Base-by-base conservation (phyloP, 2,113 vertebrate genomes). In the Carassius gibelio region DNA sequence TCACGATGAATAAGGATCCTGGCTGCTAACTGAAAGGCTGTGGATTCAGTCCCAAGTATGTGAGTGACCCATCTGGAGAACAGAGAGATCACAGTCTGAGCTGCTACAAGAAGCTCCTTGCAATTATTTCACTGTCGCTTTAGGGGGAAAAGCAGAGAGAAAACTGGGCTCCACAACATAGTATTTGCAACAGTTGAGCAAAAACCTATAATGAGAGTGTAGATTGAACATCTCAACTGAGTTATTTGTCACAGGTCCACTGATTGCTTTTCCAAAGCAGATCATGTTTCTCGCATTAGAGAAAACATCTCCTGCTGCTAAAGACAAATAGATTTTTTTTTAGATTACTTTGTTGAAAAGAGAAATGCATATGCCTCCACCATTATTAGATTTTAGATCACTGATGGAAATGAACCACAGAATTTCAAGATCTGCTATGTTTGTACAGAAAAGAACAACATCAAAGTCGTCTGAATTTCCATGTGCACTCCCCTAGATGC, bases 241-340 rank as follows among this genome's bases (percentile, higher is more conserved):
- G 26, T 50, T 38, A 57, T 57, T 83, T 83, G 30, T 83, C 81
- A 71, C 50, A 17, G 66, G 26, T 48, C 48, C 64, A 71, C 45
- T 82, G 64, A 83, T 83, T 83, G 81, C 81, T 83, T 83, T 83
- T 50, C 50, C 66, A 83, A 83, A 83, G 26, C 50, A 57, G 81
- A 83, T 59, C 34, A 59, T 83, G 68, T 59, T 17, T 82, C 81
- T 57, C 17, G 2, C 23, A 57, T 71, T 57, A 38, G 10, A 23
- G 17, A 23, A 17, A 42, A 57, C 23, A 55, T 38, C 81, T 1
- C 66, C 23, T 72, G 68, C 64, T 59, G 68, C 26, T 59, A 36
- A n/a, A 78, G 45, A 26, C 36, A 45, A 36, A 61, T n/a, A 61
- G n/a, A 61, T 34, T 30, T 66, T 42, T 38, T 66, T 66, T 15